A percentile compares a stretch with the other conserved stretches of the same genome.
Conservation (phyloP, 2,113 vertebrate genomes). For the Larimichthys crocea region DNA sequence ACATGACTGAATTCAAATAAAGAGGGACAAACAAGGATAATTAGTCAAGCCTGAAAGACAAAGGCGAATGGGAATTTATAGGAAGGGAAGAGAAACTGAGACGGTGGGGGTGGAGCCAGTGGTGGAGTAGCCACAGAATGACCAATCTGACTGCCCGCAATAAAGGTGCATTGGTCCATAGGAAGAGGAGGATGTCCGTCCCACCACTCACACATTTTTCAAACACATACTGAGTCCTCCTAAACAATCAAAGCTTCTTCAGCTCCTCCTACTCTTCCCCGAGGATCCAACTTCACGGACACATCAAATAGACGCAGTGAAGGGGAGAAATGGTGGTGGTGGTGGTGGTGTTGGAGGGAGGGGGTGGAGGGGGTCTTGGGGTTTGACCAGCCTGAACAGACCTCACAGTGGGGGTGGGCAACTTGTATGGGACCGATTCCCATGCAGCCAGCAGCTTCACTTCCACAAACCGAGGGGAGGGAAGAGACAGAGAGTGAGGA, state of each 20-base stretch:
- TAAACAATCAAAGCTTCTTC: constrained; percentile 76
- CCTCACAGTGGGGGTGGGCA: constrained; percentile 72
- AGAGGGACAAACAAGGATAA: constrained; percentile 87
- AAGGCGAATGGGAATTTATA: constrained; percentile 82
- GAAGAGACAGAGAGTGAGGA: constrained; percentile 66
- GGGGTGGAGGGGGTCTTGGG: constrained; percentile 30
- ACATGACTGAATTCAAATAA: constrained; percentile 86
- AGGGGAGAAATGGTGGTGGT: constrained; percentile 67
- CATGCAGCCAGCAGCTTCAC: constrained; percentile 76
- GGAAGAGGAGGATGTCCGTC: constrained; percentile 76
- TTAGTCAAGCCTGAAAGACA: constrained; percentile 87
- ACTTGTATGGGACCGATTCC: constrained; percentile 76
- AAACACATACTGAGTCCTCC: constrained; percentile 71
- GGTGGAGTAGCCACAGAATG: constrained; percentile 62
- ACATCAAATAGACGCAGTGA: constrained; percentile 81
- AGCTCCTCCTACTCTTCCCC: constrained; percentile 67
- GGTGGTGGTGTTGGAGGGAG: constrained; percentile 9
- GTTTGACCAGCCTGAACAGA: constrained; percentile 73
- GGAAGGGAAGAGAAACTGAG: constrained; percentile 69
- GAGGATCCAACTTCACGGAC: constrained; percentile 65
- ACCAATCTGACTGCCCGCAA: constrained; percentile 71
- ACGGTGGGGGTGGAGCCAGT: constrained; percentile 70
- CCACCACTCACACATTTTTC: constrained; percentile 72
- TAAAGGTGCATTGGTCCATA: constrained; percentile 74
- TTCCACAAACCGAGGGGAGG: constrained; percentile 72